These are phyloP conservation scores for Paramormyrops kingsleyae DNA, from an alignment of 2,113 vertebrate genomes.

Conservation along the genomic window DNA sequence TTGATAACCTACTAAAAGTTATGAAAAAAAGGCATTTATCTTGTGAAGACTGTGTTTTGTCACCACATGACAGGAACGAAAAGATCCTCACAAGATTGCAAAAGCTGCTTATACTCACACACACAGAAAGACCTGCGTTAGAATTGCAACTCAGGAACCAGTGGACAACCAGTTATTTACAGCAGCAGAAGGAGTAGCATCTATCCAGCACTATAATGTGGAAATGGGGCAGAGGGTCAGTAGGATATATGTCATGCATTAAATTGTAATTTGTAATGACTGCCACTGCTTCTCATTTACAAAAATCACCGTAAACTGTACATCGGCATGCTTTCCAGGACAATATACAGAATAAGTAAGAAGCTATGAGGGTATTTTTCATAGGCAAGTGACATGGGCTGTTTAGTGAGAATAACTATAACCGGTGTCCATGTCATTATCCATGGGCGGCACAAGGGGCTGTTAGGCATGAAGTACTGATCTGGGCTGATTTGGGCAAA, in stretches of 20 bases:
- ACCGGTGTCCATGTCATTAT: constrained; percentile 27
- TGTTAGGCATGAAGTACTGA: constrained; percentile 36
- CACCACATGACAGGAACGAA: background rate
- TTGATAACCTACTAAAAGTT: background rate
- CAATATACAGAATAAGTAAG: constrained; percentile 47
- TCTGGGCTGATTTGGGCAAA: constrained; percentile 30
- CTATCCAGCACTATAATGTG: background rate
- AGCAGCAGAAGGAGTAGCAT: background rate
- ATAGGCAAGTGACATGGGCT: constrained; percentile 49
- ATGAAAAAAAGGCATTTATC: background rate
- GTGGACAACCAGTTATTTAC: background rate
- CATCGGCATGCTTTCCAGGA: constrained; percentile 54
- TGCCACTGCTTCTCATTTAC: constrained; percentile 15
- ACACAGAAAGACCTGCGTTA: background rate
- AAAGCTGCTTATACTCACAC: background rate
- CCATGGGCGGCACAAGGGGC: constrained; percentile 20
- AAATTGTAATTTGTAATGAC: background rate
- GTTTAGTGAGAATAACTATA: constrained; percentile 39
- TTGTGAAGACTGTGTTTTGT: background rate
- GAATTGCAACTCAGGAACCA: background rate
- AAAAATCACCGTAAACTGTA: constrained; percentile 28
- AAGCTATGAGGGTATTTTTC: constrained; percentile 44
- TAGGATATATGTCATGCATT: constrained; percentile 11
- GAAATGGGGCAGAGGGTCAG: background rate
- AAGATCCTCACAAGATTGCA: background rate